Base-by-base conservation (phyloP, 2,113 vertebrate genomes). In the Pseudopipra pipra region DNA sequence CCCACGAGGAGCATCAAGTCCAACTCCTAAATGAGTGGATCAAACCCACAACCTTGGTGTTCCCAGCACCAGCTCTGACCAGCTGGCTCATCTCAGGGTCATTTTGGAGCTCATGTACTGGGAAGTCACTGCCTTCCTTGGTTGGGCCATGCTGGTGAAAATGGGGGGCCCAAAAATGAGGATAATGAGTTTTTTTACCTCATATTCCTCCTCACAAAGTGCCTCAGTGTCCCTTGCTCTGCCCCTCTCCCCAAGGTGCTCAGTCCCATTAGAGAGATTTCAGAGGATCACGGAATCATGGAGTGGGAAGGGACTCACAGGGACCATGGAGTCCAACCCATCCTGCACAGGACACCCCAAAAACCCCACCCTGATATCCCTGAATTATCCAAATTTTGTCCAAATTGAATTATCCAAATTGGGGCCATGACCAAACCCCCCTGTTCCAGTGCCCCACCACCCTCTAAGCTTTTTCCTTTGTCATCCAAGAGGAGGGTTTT, bases 61-160 rank as follows among this genome's bases (percentile, higher is more conserved):
- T 13, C 22, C 13, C 21, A n/a, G 55, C 21, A 23, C 12, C 33
- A n/a, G 33, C 12, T 58, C 55, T n/a, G 55, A 22, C 55, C 55
- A n/a, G 8, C 55, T 58, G 55, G 55, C 33, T 22, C 55, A n/a
- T n/a, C 55, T 58, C 33, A 14, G 55, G 55, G 12, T 56, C 20
- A 13, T 56, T 56, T 56, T 21, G 5, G 72, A 47, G 46, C 30
- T 23, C 12, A 31, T 46, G 35, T 24, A 47, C 46, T 0, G 3
- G 52, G 47, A 33, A 63, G 25, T 6, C 0, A 0, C 39, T 43
- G 75, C 67, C 39, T 25, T 67, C 62, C 43, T 37, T 16, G 54
- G 47, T 31, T 43, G 0, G 8, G 39, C 39, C 3, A 0, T 0
- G 5, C 35, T 1, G 1, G 22, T 0, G 15, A 59, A 58, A 59